phyloP scores from a whole-genome alignment of 2,797 vertebrate species.

The Okamejei kenojei region DNA sequence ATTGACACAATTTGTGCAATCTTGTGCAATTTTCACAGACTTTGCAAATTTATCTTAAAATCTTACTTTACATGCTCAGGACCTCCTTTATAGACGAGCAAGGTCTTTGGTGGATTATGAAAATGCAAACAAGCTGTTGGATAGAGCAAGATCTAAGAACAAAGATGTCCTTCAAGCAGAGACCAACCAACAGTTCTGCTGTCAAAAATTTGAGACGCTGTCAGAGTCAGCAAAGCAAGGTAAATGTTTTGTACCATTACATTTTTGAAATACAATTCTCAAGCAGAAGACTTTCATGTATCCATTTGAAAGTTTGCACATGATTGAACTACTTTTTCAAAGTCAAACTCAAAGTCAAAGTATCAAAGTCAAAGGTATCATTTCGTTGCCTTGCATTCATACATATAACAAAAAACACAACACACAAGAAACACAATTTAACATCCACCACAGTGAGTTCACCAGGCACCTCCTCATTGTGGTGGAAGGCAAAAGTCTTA shows the following conservation, averaged over 20 bases:
- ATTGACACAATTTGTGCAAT: not conserved
- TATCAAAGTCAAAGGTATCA: too few species aligned
- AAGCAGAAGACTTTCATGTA: not conserved
- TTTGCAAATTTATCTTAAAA: not conserved
- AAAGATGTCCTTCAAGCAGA: constrained; percentile 94
- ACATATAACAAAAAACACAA: too few species aligned
- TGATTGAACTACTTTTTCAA: not conserved
- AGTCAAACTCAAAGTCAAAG: too few species aligned
- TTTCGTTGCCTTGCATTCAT: too few species aligned
- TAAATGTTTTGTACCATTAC: constrained; percentile 48
- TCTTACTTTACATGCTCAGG: constrained; percentile 54
- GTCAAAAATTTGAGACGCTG: constrained; percentile 98
- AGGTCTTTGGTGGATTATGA: constrained; percentile 92
- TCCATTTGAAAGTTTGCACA: not conserved
- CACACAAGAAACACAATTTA: too few species aligned
- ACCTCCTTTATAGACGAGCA: constrained; percentile 89
- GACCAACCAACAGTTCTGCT: constrained; percentile 89
- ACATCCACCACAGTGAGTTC: too few species aligned
- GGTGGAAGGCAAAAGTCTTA: too few species aligned
- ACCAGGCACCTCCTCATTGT: too few species aligned
- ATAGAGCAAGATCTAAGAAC: constrained; percentile 94
- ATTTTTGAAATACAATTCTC: constrained; percentile 22
- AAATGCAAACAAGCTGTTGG: constrained; percentile 94
- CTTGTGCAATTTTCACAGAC: not conserved
- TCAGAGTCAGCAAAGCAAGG: constrained; percentile 97